Evolutionary conservation across 1,140 invertebrate genomes (phyloP), one percentile per base, ranked within the genome.

Genomic region (Bombyx mandarina): DNA sequence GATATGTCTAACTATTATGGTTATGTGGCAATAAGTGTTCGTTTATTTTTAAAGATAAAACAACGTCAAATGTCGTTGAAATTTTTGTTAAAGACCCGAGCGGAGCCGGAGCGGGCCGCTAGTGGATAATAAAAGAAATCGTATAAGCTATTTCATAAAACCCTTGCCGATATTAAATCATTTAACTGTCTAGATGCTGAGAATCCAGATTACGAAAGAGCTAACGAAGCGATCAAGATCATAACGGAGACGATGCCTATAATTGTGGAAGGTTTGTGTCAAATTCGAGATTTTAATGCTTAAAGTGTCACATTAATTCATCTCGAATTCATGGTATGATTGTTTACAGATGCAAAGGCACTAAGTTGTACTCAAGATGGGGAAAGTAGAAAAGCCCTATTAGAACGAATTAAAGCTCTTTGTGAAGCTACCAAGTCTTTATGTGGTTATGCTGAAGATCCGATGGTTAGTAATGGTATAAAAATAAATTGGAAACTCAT

Each of bases 221-320:
- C 71, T 6, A 58, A 70, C 12, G 5, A 56, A 12, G 70, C 74
- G 7, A 44, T 73, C 1, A 54, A 52, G 3, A 65, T 56, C 1
- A 64, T 75, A 22, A 53, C 56, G 7, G 61, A 68, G 56, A 7
- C 72, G 3, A 60, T 67, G 48, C 73, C 75, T 26, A 54, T 70
- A 8, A 59, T 79, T 42, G 59, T 73, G 8, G 54, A 47, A 22
- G 60, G 60, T 61, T 42, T 53, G 52, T 44, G 10, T 22, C n/a
- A 43, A 10, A 54, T 10, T 45, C 6, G 8, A 2, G 8, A 10
- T 35, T 35, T 35, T 5, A 35, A n/a, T 12, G 26, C 43, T n/a
- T 8, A 7, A 18, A 18, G 45, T 10, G 49, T 3, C 3, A 10
- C 9, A 6, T 26, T 5, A 26, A 56, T 47, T 42, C 10, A 8